These are phyloP conservation scores for Chrysina gloriosa DNA, from an alignment of 2,888 invertebrate species.

Conservation along the genomic window DNA sequence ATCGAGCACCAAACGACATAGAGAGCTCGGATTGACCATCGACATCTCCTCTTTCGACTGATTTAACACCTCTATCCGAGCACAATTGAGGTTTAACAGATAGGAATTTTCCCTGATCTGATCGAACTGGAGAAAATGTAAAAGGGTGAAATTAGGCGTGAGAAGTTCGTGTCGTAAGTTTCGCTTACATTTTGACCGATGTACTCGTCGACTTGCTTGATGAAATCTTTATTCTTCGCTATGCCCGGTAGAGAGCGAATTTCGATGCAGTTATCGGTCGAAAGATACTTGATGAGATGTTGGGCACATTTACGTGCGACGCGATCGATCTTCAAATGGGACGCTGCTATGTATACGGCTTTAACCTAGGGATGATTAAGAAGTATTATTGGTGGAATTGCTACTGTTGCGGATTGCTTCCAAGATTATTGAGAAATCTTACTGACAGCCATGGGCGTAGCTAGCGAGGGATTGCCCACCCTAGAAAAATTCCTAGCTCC, in stretches of 20 bases:
- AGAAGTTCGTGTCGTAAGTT: background rate
- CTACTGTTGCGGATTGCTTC: too few relatives aligned
- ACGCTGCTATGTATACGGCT: conserved; percentile 84
- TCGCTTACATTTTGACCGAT: conserved; percentile 75
- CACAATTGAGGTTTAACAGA: conserved; percentile 74
- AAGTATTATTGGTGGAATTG: too few relatives aligned
- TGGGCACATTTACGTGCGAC: conserved; percentile 79
- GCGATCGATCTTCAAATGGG: conserved; percentile 79
- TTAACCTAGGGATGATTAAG: too few relatives aligned
- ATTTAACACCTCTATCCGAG: conserved; percentile 81
- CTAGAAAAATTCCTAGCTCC: too few relatives aligned
- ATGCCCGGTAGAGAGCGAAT: conserved; percentile 73
- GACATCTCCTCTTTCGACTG: conserved; percentile 77
- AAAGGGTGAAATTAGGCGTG: background rate
- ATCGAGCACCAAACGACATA: conserved; percentile 73
- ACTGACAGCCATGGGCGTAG: too few relatives aligned
- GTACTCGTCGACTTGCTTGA: conserved; percentile 75
- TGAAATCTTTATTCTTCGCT: conserved; percentile 71
- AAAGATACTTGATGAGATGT: conserved; percentile 75
- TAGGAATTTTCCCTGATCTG: conserved; percentile 74
- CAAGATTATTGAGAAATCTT: too few relatives aligned
- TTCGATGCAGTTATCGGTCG: conserved; percentile 71
- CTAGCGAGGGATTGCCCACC: too few relatives aligned
- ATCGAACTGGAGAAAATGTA: conserved; percentile 68
- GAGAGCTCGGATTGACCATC: conserved; percentile 68